Evolutionary conservation across 2,113 vertebrate species (phyloP).

Genomic region (Thinocorus orbignyianus): DNA sequence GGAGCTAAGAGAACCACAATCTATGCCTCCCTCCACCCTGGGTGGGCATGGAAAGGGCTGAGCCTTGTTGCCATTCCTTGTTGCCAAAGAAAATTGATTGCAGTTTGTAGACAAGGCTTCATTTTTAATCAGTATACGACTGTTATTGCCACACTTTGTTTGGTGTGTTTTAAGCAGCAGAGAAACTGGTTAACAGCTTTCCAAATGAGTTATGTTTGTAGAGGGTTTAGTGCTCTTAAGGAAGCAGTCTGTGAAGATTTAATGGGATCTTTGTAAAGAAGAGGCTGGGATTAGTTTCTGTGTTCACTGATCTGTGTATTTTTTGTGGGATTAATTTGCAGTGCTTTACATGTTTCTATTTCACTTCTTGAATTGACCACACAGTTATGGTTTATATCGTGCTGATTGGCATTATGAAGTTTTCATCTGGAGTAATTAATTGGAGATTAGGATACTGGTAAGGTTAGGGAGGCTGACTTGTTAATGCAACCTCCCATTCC

Average conservation of each 20-base stretch:
- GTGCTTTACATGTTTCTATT: not conserved
- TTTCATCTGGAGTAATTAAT: not conserved
- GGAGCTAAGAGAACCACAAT: not conserved
- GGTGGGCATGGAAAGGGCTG: not conserved
- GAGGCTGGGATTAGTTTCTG: not conserved
- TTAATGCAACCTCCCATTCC: not conserved
- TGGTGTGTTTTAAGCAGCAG: not conserved
- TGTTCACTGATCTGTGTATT: not conserved
- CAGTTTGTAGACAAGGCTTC: not conserved
- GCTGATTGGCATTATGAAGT: not conserved
- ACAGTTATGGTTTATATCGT: not conserved
- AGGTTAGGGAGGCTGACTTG: not conserved
- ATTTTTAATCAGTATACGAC: not conserved
- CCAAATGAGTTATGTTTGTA: not conserved
- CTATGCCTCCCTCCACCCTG: rapidly evolving
- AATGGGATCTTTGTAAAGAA: not conserved
- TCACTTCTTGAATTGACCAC: not conserved
- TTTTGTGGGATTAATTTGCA: not conserved
- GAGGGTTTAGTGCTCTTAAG: not conserved
- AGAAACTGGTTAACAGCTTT: not conserved
- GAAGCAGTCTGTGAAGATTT: not conserved
- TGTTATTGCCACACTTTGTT: not conserved
- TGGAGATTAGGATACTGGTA: not conserved
- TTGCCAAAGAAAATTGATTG: not conserved
- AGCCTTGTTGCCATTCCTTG: not conserved